phyloP scores from a whole-genome alignment of 2,797 vertebrate species.

The Varecia variegata region DNA sequence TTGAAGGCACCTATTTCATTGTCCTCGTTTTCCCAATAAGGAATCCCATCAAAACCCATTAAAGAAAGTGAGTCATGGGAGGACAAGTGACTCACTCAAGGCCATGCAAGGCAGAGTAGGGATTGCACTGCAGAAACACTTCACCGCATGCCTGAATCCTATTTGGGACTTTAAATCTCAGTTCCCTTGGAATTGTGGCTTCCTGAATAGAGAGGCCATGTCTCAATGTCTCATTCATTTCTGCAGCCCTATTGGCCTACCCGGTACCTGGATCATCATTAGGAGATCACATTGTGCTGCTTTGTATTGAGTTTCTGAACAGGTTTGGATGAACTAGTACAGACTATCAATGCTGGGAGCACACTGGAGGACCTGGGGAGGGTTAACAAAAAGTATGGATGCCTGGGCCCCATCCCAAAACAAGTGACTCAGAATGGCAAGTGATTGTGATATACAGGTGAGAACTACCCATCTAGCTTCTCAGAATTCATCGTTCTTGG shows the following conservation, averaged over 20 bases:
- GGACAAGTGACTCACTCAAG: background rate
- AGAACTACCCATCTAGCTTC: background rate
- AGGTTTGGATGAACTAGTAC: background rate
- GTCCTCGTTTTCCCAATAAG: background rate
- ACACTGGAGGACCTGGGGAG: background rate
- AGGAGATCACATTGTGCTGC: background rate
- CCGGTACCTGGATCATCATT: background rate
- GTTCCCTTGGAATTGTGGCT: background rate
- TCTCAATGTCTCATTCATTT: background rate
- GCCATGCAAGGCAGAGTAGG: background rate
- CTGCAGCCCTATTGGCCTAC: background rate
- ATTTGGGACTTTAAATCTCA: background rate
- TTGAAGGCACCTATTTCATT: background rate
- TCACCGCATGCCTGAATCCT: background rate
- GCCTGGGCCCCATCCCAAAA: background rate
- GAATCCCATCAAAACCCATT: background rate
- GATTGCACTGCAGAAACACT: background rate
- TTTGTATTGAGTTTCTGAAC: background rate
- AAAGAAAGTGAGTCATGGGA: background rate
- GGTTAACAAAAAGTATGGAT: background rate
- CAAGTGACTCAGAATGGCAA: background rate
- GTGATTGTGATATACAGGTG: background rate
- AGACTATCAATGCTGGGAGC: background rate
- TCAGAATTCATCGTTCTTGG: constrained; percentile 23
- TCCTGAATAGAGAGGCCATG: background rate